Base-by-base conservation (phyloP, 2,797 vertebrate genomes). In the Odontamblyopus lacepedii region DNA sequence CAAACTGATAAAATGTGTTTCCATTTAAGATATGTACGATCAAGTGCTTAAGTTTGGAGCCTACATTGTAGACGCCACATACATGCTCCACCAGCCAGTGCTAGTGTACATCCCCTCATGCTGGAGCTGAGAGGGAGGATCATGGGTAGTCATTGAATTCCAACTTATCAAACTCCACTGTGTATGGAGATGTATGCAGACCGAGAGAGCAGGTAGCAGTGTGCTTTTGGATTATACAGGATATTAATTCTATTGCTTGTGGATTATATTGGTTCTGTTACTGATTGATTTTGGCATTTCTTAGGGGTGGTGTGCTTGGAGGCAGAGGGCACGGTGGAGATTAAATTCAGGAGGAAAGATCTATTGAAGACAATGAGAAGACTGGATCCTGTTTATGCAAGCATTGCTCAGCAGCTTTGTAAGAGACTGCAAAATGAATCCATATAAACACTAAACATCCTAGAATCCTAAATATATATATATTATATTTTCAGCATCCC, bases 81-180 rank as follows among this genome's bases (percentile, higher is more conserved):
- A 91, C 56, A 90, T 93, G 70, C 99, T 96, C 74, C 92, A 48
- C 38, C 97, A 98, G 83, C 98, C 98, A 0, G 90, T 97, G 23
- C 92, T 99, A n/a, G 95, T 98, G 63, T 99, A 99, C 85, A 96
- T 99, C 89, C 97, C 97, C 96, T 0, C 91, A 95, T 0, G 97
- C 95, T 0, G 98, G n/a, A 99, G 88, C 92, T 99, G 73, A 94
- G 97, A n/a, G 98, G 98, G n/a, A 0, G 98, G 98, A 27, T 99
- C 97, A 35, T 99, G 98, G 98, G 97, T 97, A 35, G 98, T 98
- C 74, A 94, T 99, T 8, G 98, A 99, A n/a, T n/a, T 79, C 85
- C 96, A 67, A 97, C 96, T 79, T n/a, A 98, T 99, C 89, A 99
- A 99, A n/a, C n/a, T 84, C 96, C 95, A 0, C 90, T 96, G 66